A percentile compares a stretch with the other conserved stretches of the same genome.
Evolutionary conservation across 2,888 invertebrate species (phyloP).

Genomic region (Leptopterna dolabrata): DNA sequence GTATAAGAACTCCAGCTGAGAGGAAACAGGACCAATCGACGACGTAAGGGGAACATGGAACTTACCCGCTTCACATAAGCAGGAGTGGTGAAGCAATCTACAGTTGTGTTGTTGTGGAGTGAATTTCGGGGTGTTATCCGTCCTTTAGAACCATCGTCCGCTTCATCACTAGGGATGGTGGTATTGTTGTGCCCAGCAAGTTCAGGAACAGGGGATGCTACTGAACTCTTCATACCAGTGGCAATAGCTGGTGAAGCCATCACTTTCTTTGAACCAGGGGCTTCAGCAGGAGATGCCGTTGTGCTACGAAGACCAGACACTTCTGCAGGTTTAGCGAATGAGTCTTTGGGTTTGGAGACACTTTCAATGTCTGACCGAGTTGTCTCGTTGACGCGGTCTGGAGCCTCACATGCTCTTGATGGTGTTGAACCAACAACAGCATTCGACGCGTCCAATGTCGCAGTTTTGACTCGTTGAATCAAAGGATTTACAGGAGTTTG

Average conservation of each 20-base stretch:
- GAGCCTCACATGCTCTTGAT: background rate
- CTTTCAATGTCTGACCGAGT: background rate
- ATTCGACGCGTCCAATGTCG: background rate
- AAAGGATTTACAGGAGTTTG: constrained; percentile 62
- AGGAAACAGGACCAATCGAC: too few relatives aligned
- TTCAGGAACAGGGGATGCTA: too few relatives aligned
- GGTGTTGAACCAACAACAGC: background rate
- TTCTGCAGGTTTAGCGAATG: background rate
- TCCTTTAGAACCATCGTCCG: background rate
- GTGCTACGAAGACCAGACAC: background rate
- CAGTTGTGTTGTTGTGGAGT: background rate
- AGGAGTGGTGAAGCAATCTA: constrained; percentile 8
- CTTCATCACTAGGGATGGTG: background rate
- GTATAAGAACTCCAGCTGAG: too few relatives aligned
- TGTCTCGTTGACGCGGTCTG: background rate
- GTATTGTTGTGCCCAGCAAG: background rate
- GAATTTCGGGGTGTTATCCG: background rate
- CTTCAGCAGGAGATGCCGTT: background rate
- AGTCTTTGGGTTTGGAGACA: background rate
- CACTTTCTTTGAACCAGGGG: background rate
- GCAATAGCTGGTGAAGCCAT: background rate
- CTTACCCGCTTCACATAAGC: constrained; percentile 21
- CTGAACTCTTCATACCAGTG: background rate
- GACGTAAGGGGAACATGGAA: background rate
- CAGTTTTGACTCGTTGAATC: constrained; percentile 61